A percentile compares a stretch with the other conserved stretches of the same genome.
Evolutionary conservation across 1,140 invertebrate species (phyloP).

Genomic region (Lordiphosa collinella): DNA sequence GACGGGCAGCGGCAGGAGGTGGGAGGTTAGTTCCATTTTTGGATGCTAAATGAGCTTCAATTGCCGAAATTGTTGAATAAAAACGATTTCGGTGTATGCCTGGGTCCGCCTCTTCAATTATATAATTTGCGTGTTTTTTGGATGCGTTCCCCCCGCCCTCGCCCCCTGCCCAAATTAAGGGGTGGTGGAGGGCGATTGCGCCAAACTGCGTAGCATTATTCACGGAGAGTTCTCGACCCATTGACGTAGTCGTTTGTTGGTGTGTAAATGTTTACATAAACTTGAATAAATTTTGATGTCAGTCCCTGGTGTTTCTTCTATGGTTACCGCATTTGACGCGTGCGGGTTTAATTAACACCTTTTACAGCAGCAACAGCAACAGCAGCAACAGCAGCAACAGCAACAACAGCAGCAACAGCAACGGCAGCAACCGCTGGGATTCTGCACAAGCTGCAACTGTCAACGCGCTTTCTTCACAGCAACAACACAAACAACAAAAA

Average conservation of each 20-base stretch:
- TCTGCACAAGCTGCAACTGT: background rate
- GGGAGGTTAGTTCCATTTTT: conserved; percentile 54
- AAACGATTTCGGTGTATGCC: conserved; percentile 36
- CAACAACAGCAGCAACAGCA: conserved; percentile 20
- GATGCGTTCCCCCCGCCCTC: background rate
- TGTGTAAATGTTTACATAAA: conserved; percentile 74
- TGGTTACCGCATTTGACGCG: conserved; percentile 28
- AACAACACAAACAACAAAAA: conserved; percentile 19
- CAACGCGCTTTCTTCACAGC: conserved; percentile 2
- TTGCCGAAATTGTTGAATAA: conserved; percentile 57
- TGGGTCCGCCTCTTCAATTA: conserved; percentile 41
- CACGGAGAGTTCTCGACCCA: conserved; percentile 14
- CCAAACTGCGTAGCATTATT: conserved; percentile 28
- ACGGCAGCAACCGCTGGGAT: background rate
- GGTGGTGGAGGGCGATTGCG: background rate
- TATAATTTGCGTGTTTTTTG: conserved; percentile 43
- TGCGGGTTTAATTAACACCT: conserved; percentile 67
- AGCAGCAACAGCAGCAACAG: conserved; percentile 11
- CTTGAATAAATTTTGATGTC: conserved; percentile 55
- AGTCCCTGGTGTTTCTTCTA: background rate
- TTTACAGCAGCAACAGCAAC: conserved; percentile 27
- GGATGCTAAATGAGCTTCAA: conserved; percentile 67
- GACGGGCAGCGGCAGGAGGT: background rate
- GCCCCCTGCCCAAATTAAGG: too few relatives aligned
- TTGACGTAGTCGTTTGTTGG: conserved; percentile 41